A percentile compares a stretch with the other conserved stretches of the same genome.
Evolutionary conservation across 2,888 invertebrate species (phyloP).

Genomic region (Caenorhabditis panamensis): DNA sequence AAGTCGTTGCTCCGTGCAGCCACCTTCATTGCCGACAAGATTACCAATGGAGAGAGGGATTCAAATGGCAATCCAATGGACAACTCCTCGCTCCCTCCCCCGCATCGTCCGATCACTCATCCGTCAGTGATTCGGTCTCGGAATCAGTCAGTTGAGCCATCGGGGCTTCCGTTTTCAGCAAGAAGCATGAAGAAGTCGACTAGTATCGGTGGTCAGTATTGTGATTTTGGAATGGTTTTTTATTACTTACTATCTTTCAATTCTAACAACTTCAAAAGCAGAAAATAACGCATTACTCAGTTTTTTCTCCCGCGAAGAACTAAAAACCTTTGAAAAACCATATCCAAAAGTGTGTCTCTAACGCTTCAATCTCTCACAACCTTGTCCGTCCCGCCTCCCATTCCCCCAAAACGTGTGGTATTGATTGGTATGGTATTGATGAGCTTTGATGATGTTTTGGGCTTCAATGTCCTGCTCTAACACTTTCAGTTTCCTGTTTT

Average conservation of each 20-base stretch:
- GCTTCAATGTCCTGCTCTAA: conserved; percentile 53
- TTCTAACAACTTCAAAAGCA: too few species aligned
- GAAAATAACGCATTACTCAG: background rate
- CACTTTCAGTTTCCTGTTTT: conserved; percentile 1
- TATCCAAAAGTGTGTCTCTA: conserved; percentile 25
- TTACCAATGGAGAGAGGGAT: conserved; percentile 61
- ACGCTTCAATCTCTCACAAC: conserved; percentile 21
- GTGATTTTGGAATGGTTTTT: conserved; percentile 36
- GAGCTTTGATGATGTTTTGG: conserved; percentile 1
- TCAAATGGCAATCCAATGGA: conserved; percentile 53
- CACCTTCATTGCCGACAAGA: conserved; percentile 76
- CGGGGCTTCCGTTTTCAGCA: conserved; percentile 5
- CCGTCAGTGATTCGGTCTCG: conserved; percentile 24
- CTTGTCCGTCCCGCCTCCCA: conserved; percentile 23
- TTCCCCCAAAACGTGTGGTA: conserved; percentile 25
- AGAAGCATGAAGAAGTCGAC: conserved; percentile 60
- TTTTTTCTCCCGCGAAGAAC: background rate
- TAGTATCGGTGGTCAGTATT: conserved; percentile 61
- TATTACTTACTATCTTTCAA: too few species aligned
- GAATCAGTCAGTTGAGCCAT: conserved; percentile 44
- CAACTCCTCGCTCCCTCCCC: conserved; percentile 12
- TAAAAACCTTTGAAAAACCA: conserved; percentile 10
- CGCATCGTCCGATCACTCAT: conserved; percentile 30
- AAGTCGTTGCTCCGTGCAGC: conserved; percentile 77
- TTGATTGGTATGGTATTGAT: conserved; percentile 28